phyloP scores from a whole-genome alignment of 2,888 invertebrate species.

The Mesorhabditis sp. region DNA sequence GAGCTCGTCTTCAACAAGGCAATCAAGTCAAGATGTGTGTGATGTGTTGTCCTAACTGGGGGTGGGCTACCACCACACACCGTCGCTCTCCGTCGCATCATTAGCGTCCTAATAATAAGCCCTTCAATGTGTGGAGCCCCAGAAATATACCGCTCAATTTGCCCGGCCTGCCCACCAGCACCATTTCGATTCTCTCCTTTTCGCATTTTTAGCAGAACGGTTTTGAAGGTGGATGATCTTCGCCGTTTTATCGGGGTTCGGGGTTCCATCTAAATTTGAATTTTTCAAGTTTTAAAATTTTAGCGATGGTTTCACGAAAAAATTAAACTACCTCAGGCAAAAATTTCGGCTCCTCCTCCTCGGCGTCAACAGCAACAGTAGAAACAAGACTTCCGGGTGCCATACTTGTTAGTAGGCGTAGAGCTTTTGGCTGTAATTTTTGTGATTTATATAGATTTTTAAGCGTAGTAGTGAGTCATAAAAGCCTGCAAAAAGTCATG shows the following conservation, averaged over 20 bases:
- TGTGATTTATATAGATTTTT: too few species aligned
- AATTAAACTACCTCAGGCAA: neutral
- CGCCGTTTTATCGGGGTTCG: conserved; percentile 14
- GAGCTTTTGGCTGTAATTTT: neutral
- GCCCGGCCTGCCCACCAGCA: neutral
- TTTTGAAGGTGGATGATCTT: conserved; percentile 17
- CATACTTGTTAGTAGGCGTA: conserved; percentile 22
- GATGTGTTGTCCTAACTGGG: neutral
- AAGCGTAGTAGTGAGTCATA: too few species aligned
- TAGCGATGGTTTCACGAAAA: neutral
- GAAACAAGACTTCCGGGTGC: conserved; percentile 23
- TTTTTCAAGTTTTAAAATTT: neutral
- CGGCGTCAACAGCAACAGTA: conserved; percentile 15
- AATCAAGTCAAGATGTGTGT: conserved; percentile 1
- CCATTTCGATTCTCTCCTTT: neutral
- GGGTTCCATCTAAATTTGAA: neutral
- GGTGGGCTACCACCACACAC: conserved; percentile 3
- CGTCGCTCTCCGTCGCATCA: neutral
- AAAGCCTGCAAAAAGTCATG: too few species aligned
- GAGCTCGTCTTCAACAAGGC: neutral
- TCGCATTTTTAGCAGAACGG: neutral
- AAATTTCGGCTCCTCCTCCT: conserved; percentile 18
- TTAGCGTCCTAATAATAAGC: too few species aligned
- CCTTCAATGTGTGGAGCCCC: too few species aligned
- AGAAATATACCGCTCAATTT: too few species aligned